These are phyloP conservation scores for Daboia siamensis DNA, from an alignment of 2,113 vertebrate genomes.

Conservation along the genomic window DNA sequence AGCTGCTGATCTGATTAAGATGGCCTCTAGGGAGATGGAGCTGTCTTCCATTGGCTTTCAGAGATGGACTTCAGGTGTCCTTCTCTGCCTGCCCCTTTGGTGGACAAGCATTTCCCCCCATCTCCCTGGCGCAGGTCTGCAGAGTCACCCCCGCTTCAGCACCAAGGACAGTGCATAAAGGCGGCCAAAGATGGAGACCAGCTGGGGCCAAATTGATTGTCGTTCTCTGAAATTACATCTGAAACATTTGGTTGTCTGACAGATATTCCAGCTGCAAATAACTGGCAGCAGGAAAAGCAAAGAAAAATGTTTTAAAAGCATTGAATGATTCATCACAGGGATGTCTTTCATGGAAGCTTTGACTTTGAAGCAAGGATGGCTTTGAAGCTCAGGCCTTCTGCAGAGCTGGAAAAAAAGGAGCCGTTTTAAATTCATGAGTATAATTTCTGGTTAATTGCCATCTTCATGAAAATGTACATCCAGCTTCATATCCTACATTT, in stretches of 20 bases:
- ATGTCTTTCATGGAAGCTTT: background rate
- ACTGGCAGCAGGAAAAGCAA: background rate
- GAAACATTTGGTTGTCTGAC: background rate
- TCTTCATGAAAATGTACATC: background rate
- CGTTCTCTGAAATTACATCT: background rate
- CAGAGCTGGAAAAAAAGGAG: background rate
- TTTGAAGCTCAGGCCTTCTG: background rate
- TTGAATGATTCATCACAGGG: background rate
- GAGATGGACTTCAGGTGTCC: background rate
- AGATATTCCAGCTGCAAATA: background rate
- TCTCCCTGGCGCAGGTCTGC: background rate
- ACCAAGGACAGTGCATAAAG: background rate
- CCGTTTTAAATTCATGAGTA: slow-evolving; percentile 1
- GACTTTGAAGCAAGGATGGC: background rate
- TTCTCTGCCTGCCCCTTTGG: background rate
- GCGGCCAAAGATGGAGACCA: background rate
- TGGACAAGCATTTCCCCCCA: background rate
- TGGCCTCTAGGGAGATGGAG: background rate
- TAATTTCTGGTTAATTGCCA: slow-evolving; percentile 11
- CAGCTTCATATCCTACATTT: background rate
- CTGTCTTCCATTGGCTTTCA: background rate
- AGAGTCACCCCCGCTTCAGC: background rate
- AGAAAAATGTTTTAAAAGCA: background rate
- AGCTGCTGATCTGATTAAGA: slow-evolving; percentile 18
- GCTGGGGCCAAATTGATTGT: background rate